A percentile compares a stretch with the other conserved stretches of the same genome.
Evolutionary conservation across 2,113 vertebrate genomes (phyloP).

Genomic region (Pteronura brasiliensis): DNA sequence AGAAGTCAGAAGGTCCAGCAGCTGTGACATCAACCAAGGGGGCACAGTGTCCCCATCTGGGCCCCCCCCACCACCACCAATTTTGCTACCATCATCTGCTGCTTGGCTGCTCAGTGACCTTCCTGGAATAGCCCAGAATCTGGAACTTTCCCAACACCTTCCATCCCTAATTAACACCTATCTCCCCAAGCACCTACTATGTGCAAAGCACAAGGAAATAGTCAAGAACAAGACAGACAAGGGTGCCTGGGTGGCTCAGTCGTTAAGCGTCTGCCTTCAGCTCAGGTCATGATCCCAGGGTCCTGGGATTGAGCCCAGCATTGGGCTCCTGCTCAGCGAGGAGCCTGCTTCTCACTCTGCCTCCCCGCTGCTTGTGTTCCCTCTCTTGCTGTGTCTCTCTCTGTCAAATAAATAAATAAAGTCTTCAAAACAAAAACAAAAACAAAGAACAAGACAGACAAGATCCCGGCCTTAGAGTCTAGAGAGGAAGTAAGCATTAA

Average conservation of each 20-base stretch:
- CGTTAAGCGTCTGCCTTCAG: too few relatives aligned
- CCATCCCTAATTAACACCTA: not conserved
- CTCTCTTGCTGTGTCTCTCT: too few relatives aligned
- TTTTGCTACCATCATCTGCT: not conserved
- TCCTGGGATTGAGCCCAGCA: too few relatives aligned
- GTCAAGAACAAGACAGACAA: not conserved
- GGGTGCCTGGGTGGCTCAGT: too few relatives aligned
- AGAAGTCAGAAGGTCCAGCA: not conserved
- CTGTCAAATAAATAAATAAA: too few relatives aligned
- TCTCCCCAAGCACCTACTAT: constrained; percentile 5
- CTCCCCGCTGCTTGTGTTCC: too few relatives aligned
- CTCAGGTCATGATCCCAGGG: too few relatives aligned
- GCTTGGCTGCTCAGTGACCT: not conserved
- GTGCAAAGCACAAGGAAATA: not conserved
- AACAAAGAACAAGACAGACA: not conserved
- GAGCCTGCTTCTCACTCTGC: too few relatives aligned
- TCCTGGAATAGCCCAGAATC: not conserved
- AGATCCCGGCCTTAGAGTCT: not conserved
- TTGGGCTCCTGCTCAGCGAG: too few relatives aligned
- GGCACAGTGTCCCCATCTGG: not conserved
- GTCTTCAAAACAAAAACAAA: too few relatives aligned
- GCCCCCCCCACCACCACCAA: not conserved
- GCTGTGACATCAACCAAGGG: not conserved
- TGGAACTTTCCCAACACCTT: not conserved
- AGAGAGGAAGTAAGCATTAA: not conserved